Evolutionary conservation across 2,888 invertebrate genomes (phyloP).

Genomic region (Tryphoninae sp.): DNA sequence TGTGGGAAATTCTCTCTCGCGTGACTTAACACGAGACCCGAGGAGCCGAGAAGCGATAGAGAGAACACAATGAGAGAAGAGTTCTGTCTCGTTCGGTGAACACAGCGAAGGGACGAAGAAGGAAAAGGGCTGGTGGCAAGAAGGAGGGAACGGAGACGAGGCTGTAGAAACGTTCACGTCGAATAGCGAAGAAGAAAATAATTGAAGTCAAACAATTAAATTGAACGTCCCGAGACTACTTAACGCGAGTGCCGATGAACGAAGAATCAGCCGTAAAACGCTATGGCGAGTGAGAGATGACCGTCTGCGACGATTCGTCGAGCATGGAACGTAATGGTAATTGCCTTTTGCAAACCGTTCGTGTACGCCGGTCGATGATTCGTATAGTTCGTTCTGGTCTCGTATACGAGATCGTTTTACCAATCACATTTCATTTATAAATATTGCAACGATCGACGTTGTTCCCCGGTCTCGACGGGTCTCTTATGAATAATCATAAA

Average conservation of each 20-base stretch:
- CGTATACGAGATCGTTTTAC: no score
- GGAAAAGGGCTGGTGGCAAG: conserved; percentile 11
- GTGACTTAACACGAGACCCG: conserved; percentile 50
- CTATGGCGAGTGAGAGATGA: not conserved
- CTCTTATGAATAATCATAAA: no score
- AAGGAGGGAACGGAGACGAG: conserved; percentile 21
- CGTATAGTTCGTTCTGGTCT: not conserved
- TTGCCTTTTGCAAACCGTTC: conserved; percentile 21
- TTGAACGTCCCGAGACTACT: conserved; percentile 56
- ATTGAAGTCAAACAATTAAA: conserved; percentile 63
- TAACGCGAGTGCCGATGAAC: conserved; percentile 51
- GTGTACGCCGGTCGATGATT: no score
- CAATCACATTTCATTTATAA: no score
- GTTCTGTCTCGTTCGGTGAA: conserved; percentile 33
- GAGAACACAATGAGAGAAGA: conserved; percentile 29
- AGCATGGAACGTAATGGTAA: not conserved
- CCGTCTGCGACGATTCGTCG: not conserved
- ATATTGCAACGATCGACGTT: no score
- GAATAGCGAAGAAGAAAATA: conserved; percentile 57
- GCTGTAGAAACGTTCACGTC: conserved; percentile 23
- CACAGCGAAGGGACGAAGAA: conserved; percentile 7
- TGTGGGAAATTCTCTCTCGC: conserved; percentile 58
- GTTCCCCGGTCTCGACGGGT: no score
- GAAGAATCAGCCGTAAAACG: conserved; percentile 52
- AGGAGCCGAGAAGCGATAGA: conserved; percentile 43